Conservation (phyloP, 2,113 vertebrate genomes). For the Gnathonemus longibarbis region DNA sequence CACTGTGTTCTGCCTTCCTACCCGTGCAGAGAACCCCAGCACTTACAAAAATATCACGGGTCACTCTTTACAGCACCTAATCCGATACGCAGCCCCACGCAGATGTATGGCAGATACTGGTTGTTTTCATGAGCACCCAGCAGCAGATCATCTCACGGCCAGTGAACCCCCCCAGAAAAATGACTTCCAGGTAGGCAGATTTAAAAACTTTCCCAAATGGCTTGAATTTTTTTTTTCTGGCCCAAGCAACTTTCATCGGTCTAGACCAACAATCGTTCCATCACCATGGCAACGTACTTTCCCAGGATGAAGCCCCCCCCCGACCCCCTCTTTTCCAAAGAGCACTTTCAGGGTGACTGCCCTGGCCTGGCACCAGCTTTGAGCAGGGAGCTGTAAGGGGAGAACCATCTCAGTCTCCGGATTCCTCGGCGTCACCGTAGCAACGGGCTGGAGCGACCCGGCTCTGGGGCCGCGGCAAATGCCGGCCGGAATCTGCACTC, state of each 20-base stretch:
- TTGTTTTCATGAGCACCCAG: not conserved
- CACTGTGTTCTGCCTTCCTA: not conserved
- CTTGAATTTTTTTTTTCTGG: not conserved
- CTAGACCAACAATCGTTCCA: slow-evolving; percentile 45
- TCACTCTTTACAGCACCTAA: not conserved
- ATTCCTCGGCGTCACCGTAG: slow-evolving; percentile 50
- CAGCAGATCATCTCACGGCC: not conserved
- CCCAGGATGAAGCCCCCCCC: slow-evolving; percentile 42
- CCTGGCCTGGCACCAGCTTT: slow-evolving; percentile 31
- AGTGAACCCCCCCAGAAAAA: not conserved
- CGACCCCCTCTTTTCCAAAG: not conserved
- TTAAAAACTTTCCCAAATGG: not conserved
- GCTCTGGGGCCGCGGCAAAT: slow-evolving; percentile 31
- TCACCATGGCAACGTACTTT: slow-evolving; percentile 56
- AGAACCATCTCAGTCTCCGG: slow-evolving; percentile 39
- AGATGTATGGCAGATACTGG: not conserved
- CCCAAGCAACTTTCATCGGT: slow-evolving; percentile 48
- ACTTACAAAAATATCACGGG: not conserved
- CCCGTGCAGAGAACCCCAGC: not conserved
- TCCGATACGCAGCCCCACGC: not conserved
- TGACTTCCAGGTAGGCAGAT: not conserved
- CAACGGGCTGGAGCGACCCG: slow-evolving; percentile 43
- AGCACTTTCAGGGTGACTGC: slow-evolving; percentile 35
- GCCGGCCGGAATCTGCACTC: slow-evolving; percentile 12
- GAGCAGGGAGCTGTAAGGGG: slow-evolving; percentile 49